A percentile compares a stretch with the other conserved stretches of the same genome.
These are phyloP conservation scores for Polypedilum vanderplanki DNA, from an alignment of 1,140 invertebrate species.

Conservation along the genomic window DNA sequence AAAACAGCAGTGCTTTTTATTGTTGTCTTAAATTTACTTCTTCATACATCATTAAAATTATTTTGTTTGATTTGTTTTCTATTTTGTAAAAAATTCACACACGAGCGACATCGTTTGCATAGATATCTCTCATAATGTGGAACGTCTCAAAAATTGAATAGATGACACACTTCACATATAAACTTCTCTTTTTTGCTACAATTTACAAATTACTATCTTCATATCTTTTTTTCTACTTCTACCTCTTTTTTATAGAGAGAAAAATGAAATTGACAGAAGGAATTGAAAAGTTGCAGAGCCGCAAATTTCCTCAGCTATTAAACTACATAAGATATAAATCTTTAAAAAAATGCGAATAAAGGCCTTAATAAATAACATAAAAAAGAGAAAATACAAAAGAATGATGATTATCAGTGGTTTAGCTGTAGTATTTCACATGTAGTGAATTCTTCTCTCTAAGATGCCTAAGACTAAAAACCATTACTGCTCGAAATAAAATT, in stretches of 20 bases:
- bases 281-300: too few relatives aligned
- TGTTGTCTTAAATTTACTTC: not conserved
- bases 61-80: conserved; percentile 20
- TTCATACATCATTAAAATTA: not conserved
- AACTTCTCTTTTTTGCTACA: not conserved
- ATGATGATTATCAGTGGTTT: conserved; percentile 10
- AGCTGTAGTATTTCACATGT: conserved; percentile 9
- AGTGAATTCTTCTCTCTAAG: not conserved
- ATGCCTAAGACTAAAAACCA: too few relatives aligned
- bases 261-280: too few relatives aligned
- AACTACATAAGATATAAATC: too few relatives aligned
- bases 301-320: too few relatives aligned
- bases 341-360: not conserved
- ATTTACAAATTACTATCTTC: conserved; percentile 8
- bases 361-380: not conserved
- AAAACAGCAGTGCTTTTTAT: not conserved
- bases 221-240: not conserved
- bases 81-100: not conserved
- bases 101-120: not conserved
- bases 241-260: too few relatives aligned
- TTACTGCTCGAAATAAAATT: too few relatives aligned
- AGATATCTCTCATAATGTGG: not conserved
- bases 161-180: conserved; percentile 9
- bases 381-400: not conserved
- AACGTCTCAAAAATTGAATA: conserved; percentile 3